Evolutionary conservation across 1,140 invertebrate genomes (phyloP).

Genomic region (Wiebesia pumilae): DNA sequence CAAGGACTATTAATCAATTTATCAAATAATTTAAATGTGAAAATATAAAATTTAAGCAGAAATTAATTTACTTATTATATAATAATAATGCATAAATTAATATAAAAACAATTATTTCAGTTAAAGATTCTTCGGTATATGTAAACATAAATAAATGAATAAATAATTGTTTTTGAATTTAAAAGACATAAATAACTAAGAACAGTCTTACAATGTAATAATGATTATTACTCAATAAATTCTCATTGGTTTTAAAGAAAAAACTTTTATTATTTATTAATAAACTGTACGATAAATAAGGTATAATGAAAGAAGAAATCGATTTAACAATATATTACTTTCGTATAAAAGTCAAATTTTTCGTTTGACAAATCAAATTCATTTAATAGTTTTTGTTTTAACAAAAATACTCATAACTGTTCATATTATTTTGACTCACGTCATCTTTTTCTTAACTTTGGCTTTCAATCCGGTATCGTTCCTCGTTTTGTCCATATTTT

Average conservation of each 20-base stretch:
- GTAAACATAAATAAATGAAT: neutral
- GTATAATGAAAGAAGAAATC: too few relatives aligned
- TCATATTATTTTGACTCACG: conserved; percentile 48
- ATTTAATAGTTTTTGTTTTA: neutral
- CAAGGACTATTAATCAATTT: neutral
- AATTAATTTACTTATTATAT: neutral
- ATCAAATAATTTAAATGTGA: neutral
- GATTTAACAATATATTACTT: too few relatives aligned
- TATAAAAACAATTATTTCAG: too few relatives aligned
- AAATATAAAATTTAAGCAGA: neutral
- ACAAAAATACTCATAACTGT: conserved; percentile 34
- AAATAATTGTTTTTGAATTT: neutral
- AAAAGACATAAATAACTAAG: neutral
- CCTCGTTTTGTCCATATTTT: conserved; percentile 38
- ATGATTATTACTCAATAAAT: too few relatives aligned
- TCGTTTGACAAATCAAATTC: neutral
- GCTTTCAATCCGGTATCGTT: conserved; percentile 1
- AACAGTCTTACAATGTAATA: too few relatives aligned
- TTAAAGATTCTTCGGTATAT: too few relatives aligned
- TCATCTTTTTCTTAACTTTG: conserved; percentile 58
- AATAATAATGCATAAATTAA: too few relatives aligned
- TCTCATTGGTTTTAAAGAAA: too few relatives aligned
- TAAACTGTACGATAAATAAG: too few relatives aligned
- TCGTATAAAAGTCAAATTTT: neutral
- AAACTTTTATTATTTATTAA: too few relatives aligned